Base-by-base conservation (phyloP, 2,797 vertebrate species). In the Picus viridis region DNA sequence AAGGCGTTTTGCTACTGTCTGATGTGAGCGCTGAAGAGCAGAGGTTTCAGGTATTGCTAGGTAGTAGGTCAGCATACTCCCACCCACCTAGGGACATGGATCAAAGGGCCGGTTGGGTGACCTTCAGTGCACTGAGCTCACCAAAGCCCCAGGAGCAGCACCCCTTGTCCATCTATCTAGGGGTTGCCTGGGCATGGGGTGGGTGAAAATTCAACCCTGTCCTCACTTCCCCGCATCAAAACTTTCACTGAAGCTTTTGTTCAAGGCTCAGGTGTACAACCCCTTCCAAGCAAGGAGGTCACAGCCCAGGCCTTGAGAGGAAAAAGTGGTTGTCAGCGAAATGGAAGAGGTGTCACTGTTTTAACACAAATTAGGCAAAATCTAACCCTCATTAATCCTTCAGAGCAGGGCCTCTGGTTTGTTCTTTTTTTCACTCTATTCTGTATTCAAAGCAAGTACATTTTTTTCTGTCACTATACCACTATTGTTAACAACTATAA, bases 401-500 rank as follows among this genome's bases (percentile, higher is more conserved):
- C 59, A 57, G 78, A 94, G 58, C 41, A 87, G 68, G 61, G 53
- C 45, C 64, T 26, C 49, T 82, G 47, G 62, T 78, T 86, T 82
- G 32, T 14, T 76, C 59, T 49, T 88, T 95, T 87, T 88, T 89
- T 83, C 64, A 76, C 4, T 57, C 78, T 87, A 47, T 41, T 97
- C 81, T 95, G 75, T 93, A 94, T 96, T 97, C 96, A 95, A 94
- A 95, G 93, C 79, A 93, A 95, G 86, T 54, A 39, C 64, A 11
- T 65, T 94, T 88, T 86, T 95, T 95, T 63, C 91, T 85, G 95
- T 96, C 95, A 86, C 93, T 94, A 93, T 96, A 97, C 87, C 27
- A 6, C 88, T 95, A 95, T 97, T 98, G 96, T 97, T 97, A 97
- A 94, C 93, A 91, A 94, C 91, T 90, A 91, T 95, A 96, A 97